phyloP scores from a whole-genome alignment of 2,797 vertebrate genomes.

The Sebastes baramenuke region DNA sequence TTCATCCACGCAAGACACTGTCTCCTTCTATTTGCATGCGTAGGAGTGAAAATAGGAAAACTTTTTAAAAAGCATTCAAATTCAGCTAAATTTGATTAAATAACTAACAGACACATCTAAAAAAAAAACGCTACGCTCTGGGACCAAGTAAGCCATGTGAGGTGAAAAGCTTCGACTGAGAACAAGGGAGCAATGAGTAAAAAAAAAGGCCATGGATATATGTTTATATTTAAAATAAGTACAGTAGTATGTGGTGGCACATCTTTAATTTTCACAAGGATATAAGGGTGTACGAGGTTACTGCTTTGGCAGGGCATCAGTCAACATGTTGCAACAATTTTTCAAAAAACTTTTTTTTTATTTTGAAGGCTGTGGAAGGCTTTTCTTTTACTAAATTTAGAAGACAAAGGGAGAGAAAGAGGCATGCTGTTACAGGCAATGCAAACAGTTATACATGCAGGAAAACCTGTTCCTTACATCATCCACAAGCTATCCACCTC shows the following conservation, averaged over 20 bases:
- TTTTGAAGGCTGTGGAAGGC: constrained; percentile 82
- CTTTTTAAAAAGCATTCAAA: constrained; percentile 21
- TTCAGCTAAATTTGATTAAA: constrained; percentile 39
- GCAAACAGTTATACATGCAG: constrained; percentile 54
- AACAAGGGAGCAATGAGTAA: neutral
- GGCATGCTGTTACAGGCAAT: constrained; percentile 85
- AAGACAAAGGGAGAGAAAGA: constrained; percentile 81
- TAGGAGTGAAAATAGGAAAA: constrained; percentile 47
- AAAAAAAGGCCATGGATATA: constrained; percentile 9
- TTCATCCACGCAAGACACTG: constrained; percentile 8
- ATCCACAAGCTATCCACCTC: constrained; percentile 8
- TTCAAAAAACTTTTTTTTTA: constrained; percentile 72
- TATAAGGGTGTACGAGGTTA: constrained; percentile 56
- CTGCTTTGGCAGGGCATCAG: constrained; percentile 81
- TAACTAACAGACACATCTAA: constrained; percentile 39
- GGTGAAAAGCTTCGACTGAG: neutral
- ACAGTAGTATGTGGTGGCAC: neutral
- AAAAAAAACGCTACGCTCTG: neutral
- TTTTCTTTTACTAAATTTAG: constrained; percentile 70
- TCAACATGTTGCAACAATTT: constrained; percentile 82
- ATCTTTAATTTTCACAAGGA: constrained; percentile 57
- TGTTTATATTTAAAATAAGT: neutral
- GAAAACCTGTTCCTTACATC: constrained; percentile 64
- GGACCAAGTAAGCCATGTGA: neutral
- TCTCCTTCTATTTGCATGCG: constrained; percentile 21